Evolutionary conservation across 2,797 vertebrate species (phyloP).

Genomic region (Catharus ustulatus): DNA sequence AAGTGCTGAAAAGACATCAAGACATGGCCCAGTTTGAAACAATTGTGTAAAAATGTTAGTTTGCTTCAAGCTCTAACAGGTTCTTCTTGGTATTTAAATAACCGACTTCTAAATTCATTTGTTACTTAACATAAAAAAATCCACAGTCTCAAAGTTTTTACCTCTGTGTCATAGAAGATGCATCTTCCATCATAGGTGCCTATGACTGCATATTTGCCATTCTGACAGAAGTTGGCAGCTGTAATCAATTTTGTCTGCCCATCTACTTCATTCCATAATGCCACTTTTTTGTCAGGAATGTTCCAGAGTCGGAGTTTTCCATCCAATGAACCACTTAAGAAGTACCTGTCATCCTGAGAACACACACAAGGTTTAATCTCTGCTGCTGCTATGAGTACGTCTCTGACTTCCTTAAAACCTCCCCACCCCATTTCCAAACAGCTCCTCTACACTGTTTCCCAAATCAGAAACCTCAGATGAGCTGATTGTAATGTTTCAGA

Average conservation of each 20-base stretch:
- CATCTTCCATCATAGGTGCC: constrained; percentile 97
- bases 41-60: not conserved
- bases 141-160: constrained; percentile 25
- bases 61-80: not conserved
- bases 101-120: not conserved
- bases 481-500: not conserved
- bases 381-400: accelerated
- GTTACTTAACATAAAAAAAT: not conserved
- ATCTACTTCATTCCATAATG: constrained; percentile 98
- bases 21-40: not conserved
- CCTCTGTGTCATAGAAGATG: constrained; percentile 99
- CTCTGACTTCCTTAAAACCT: not conserved
- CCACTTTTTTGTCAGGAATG: constrained; percentile 99
- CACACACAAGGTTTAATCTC: not conserved
- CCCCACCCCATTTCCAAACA: not conserved
- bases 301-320: constrained; percentile 98
- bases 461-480: not conserved
- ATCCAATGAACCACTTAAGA: constrained; percentile 95
- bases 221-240: constrained; percentile 98
- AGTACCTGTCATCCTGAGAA: constrained; percentile 94
- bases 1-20: constrained; percentile 83
- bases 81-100: not conserved
- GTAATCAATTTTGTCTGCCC: constrained; percentile 97
- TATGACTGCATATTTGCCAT: constrained; percentile 97
- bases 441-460: not conserved